Evolutionary conservation across 2,113 vertebrate species (phyloP).

Genomic region (Mus spicilegus): DNA sequence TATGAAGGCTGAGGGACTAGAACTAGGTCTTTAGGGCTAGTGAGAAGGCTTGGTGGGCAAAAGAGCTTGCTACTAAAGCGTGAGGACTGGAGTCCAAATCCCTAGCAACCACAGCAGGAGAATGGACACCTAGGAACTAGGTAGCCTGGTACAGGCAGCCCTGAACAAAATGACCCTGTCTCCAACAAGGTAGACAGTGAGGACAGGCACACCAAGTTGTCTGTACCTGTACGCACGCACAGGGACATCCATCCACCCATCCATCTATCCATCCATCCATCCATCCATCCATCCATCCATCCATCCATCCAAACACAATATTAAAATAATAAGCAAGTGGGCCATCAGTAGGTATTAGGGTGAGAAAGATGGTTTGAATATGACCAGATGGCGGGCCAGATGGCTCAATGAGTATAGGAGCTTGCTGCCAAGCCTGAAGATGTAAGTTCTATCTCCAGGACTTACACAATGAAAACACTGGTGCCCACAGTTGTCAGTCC

Average conservation of each 20-base stretch:
- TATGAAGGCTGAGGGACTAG: slow-evolving; percentile 3
- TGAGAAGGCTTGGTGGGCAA: too few species aligned
- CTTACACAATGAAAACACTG: not conserved
- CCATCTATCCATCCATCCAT: not conserved
- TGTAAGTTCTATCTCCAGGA: not conserved
- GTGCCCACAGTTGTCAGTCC: not conserved
- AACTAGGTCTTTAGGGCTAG: slow-evolving; percentile 12
- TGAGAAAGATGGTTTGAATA: slow-evolving; percentile 35
- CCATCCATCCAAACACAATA: not conserved
- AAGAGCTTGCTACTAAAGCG: not conserved
- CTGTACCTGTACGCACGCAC: not conserved
- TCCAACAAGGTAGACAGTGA: not conserved
- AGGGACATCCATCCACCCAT: not conserved
- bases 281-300: not conserved
- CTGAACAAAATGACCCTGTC: not conserved
- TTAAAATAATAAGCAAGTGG: not conserved
- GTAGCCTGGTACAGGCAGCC: not conserved
- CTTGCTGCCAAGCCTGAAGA: not conserved
- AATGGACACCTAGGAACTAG: not conserved
- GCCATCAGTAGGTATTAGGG: slow-evolving; percentile 32
- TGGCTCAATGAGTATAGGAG: not conserved
- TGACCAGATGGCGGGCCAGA: not conserved
- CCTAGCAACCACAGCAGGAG: not conserved
- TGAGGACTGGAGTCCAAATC: not conserved
- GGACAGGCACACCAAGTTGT: not conserved